Base-by-base conservation (phyloP, 2,797 vertebrate genomes). In the Cirrhinus mrigala region DNA sequence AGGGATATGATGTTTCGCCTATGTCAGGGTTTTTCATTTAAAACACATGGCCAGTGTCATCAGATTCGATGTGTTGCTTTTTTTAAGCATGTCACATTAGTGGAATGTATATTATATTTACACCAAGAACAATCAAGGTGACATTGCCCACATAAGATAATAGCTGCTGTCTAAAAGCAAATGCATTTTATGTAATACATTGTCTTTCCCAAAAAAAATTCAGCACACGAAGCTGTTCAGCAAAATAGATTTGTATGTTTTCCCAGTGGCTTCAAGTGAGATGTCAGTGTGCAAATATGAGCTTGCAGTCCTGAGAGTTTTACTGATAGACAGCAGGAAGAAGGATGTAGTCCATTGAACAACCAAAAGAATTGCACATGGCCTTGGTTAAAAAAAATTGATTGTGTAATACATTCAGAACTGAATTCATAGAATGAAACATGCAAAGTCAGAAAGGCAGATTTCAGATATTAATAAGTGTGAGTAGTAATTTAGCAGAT, bases 1-100 rank as follows among this genome's bases (percentile, higher is more conserved):
- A 37, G 56, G 24, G 66, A 69, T 70, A 48, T 60, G 44, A 16
- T 69, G 62, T 85, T 89, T 85, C 37, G 29, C 69, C 64, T 81
- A 12, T 81, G 78, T 82, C 81, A 86, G 86, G 66, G 7, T 14
- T 86, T 73, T 62, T 83, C 33, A 66, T 75, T 74, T 74, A 81
- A 75, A 44, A 80, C 78, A 75, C 84, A 56, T 68, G 56, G 29
- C 58, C 16, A 27, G 24, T 56, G 46, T 33, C 27, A 85, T 75
- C 69, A 66, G 16, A 85, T 74, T 54, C 64, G 37, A 88, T 81
- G 78, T 84, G 73, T 83, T 48, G 3, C 77, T 77, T 82, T 69
- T 40, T 80, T 69, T 75, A 83, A 40, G 50, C 83, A 24, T 4
- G 4, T 84, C 74, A 74, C 69, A 84, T 74, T 81, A 79, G 75